Conservation (phyloP, 2,113 vertebrate genomes). For the Pao palembangensis region DNA sequence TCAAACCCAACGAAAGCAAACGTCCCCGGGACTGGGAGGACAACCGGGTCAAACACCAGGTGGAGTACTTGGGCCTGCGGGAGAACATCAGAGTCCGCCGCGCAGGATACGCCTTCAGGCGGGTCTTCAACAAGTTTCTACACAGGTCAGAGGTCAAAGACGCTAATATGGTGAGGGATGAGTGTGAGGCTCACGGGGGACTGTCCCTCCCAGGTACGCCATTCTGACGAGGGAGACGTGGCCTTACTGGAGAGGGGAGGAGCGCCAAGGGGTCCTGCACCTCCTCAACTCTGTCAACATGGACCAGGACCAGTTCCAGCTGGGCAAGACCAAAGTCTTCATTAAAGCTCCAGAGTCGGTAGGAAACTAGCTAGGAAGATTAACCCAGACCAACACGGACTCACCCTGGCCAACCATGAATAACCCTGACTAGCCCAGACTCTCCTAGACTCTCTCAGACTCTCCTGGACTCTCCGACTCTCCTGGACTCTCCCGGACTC, state of each 20-base stretch:
- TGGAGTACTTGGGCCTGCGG: slow-evolving; percentile 80
- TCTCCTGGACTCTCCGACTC: no score
- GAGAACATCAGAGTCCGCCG: slow-evolving; percentile 81
- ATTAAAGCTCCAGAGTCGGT: slow-evolving; percentile 85
- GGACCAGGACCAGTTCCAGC: slow-evolving; percentile 83
- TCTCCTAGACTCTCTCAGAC: no score
- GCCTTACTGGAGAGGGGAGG: slow-evolving; percentile 77
- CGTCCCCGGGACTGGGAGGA: slow-evolving; percentile 80
- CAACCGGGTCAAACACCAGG: slow-evolving; percentile 77
- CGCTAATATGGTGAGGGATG: rapidly evolving
- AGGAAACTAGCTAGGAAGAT: slow-evolving; percentile 17
- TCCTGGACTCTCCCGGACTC: no score
- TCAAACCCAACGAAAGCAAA: slow-evolving; percentile 83
- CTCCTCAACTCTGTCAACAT: slow-evolving; percentile 80
- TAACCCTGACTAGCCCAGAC: no score
- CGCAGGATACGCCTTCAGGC: slow-evolving; percentile 78
- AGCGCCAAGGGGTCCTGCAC: slow-evolving; percentile 77
- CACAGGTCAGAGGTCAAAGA: slow-evolving; percentile 65
- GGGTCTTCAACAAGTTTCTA: slow-evolving; percentile 78
- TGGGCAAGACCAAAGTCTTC: slow-evolving; percentile 80
- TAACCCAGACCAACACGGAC: no score
- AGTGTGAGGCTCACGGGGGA: neutral
- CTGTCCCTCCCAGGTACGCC: slow-evolving; percentile 71
- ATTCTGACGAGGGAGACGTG: slow-evolving; percentile 80
- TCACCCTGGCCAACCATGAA: no score